Conservation (phyloP, 2,888 invertebrate genomes). For the Leptinotarsa peninsularis region DNA sequence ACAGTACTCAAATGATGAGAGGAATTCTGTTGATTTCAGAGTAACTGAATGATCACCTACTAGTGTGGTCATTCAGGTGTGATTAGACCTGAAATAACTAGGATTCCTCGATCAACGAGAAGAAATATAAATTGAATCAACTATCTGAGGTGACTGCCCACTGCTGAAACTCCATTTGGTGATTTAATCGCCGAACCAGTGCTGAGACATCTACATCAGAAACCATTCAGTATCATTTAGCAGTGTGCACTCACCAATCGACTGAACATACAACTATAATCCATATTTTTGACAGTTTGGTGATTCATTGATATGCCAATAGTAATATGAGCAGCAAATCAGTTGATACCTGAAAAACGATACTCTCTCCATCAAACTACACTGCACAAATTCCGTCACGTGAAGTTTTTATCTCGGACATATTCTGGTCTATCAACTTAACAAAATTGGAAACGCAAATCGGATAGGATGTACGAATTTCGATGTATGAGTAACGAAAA, state of each 20-base stretch:
- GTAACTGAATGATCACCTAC: not conserved
- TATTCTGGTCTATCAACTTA: slow-evolving; percentile 43
- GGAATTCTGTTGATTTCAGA: slow-evolving; percentile 1
- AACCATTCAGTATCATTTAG: slow-evolving; percentile 35
- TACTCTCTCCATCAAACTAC: slow-evolving; percentile 67
- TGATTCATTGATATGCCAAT: slow-evolving; percentile 33
- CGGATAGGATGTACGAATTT: slow-evolving; percentile 45
- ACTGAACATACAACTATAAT: slow-evolving; percentile 53
- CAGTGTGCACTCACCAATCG: slow-evolving; percentile 40
- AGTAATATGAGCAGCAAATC: slow-evolving; percentile 62
- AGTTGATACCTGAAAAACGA: slow-evolving; percentile 60
- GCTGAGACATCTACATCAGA: slow-evolving; percentile 55
- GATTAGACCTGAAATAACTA: slow-evolving; percentile 39
- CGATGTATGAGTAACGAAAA: slow-evolving; percentile 48
- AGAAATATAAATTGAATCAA: slow-evolving; percentile 47
- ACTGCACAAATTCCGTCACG: slow-evolving; percentile 63
- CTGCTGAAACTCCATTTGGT: slow-evolving; percentile 39
- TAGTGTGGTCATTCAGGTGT: slow-evolving; percentile 1
- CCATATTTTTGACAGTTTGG: slow-evolving; percentile 21
- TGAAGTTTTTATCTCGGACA: slow-evolving; percentile 60
- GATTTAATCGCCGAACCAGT: slow-evolving; percentile 47
- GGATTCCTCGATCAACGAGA: slow-evolving; percentile 40
- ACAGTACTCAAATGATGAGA: slow-evolving; percentile 13
- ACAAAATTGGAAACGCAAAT: slow-evolving; percentile 39
- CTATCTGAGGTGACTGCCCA: slow-evolving; percentile 40